These are phyloP conservation scores for Centropristis striata DNA, from an alignment of 2,113 vertebrate species.

Conservation along the genomic window DNA sequence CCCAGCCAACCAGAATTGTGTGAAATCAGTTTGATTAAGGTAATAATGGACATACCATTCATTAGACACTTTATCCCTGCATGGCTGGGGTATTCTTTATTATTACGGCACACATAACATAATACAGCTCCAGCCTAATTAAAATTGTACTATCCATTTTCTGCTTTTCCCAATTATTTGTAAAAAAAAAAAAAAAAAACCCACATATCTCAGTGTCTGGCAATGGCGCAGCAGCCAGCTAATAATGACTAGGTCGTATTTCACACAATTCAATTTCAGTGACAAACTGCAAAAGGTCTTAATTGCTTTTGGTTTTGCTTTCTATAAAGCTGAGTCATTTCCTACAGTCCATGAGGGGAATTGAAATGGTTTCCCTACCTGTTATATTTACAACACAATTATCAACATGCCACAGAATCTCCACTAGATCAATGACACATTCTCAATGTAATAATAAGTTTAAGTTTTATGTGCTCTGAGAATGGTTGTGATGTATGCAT, in stretches of 20 bases:
- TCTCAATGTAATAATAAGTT: conserved; percentile 5
- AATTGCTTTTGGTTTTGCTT: conserved; percentile 74
- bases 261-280: conserved; percentile 71
- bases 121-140: conserved; percentile 56
- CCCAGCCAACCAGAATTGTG: conserved; percentile 21
- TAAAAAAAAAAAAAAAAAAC: conserved; percentile 31
- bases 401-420: conserved; percentile 31
- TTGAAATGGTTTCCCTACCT: conserved; percentile 20
- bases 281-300: conserved; percentile 68
- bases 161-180: conserved; percentile 59
- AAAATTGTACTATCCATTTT: conserved; percentile 60
- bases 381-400: conserved; percentile 52
- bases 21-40: conserved; percentile 50
- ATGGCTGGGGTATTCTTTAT: conserved; percentile 35
- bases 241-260: conserved; percentile 73
- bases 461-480: not conserved
- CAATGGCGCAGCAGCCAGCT: conserved; percentile 36
- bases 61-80: conserved; percentile 52
- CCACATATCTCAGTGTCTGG: conserved; percentile 37
- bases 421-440: conserved; percentile 5
- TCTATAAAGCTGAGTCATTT: conserved; percentile 68
- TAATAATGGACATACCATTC: conserved; percentile 54
- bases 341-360: conserved; percentile 34
- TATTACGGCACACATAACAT: conserved; percentile 41
- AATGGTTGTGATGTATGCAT: not conserved